These are phyloP conservation scores for Cyprinodon variegatus DNA, from an alignment of 2,113 vertebrate species.

Conservation along the genomic window DNA sequence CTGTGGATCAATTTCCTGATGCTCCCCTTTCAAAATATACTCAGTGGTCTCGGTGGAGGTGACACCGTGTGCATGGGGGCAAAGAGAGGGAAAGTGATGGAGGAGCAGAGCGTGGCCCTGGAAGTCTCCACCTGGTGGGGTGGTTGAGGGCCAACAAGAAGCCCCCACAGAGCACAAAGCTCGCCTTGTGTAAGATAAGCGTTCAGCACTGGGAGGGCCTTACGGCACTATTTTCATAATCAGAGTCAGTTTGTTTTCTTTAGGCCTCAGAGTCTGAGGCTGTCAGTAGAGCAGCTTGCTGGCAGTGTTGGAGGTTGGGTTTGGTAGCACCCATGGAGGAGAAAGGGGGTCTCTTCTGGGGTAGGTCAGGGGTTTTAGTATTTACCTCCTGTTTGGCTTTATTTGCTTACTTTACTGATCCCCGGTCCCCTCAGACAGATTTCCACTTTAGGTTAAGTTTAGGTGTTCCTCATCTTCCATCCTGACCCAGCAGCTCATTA, in stretches of 20 bases:
- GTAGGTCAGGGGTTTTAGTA: slow-evolving; percentile 54
- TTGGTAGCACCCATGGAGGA: slow-evolving; percentile 43
- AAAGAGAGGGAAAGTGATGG: slow-evolving; percentile 49
- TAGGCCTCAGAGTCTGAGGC: slow-evolving; percentile 68
- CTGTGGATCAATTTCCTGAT: slow-evolving; percentile 79
- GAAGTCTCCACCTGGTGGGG: slow-evolving; percentile 76
- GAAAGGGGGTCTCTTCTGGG: slow-evolving; percentile 52
- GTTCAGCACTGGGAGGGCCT: slow-evolving; percentile 70
- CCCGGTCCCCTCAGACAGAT: slow-evolving; percentile 23
- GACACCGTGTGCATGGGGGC: slow-evolving; percentile 43
- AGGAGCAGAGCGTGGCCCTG: slow-evolving; percentile 53
- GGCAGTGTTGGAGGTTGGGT: slow-evolving; percentile 55
- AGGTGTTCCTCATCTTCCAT: slow-evolving; percentile 7
- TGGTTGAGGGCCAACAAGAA: slow-evolving; percentile 59
- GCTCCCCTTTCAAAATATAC: slow-evolving; percentile 79
- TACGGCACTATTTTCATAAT: slow-evolving; percentile 80
- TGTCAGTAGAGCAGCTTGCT: slow-evolving; percentile 70
- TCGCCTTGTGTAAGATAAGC: slow-evolving; percentile 81
- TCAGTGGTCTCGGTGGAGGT: slow-evolving; percentile 56
- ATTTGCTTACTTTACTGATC: slow-evolving; percentile 64
- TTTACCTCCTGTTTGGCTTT: slow-evolving; percentile 57
- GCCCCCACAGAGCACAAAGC: slow-evolving; percentile 76
- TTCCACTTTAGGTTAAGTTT: slow-evolving; percentile 27
- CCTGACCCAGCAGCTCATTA: background rate
- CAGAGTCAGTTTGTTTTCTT: slow-evolving; percentile 82